phyloP scores from a whole-genome alignment of 2,888 invertebrate species.

The Drosophila mulleri region DNA sequence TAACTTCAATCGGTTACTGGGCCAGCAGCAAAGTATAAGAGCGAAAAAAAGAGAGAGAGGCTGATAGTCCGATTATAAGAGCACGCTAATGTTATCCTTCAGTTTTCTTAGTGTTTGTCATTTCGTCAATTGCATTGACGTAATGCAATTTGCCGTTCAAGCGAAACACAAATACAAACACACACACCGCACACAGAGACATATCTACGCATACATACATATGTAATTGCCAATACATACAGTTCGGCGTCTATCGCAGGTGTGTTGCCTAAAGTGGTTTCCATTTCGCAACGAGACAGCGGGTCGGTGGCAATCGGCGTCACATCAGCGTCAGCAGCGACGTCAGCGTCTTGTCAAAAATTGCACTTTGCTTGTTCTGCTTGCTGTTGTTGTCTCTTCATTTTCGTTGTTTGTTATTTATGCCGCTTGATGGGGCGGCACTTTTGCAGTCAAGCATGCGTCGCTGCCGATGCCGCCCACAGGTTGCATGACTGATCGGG shows the following conservation, averaged over 20 bases:
- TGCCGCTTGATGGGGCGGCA: conserved; percentile 51
- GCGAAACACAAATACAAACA: conserved; percentile 27
- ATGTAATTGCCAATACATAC: conserved; percentile 27
- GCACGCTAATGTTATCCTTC: conserved; percentile 54
- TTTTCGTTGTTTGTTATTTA: conserved; percentile 62
- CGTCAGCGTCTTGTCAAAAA: conserved; percentile 58
- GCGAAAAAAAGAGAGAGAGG: background rate
- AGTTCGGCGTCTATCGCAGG: conserved; percentile 61
- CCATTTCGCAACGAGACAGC: conserved; percentile 62
- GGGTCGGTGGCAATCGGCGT: conserved; percentile 24
- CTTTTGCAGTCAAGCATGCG: conserved; percentile 40
- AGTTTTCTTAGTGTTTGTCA: conserved; percentile 33
- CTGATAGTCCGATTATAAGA: background rate
- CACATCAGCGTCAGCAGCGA: conserved; percentile 54
- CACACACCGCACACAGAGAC: conserved; percentile 1
- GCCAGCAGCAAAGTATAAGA: conserved; percentile 25
- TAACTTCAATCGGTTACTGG: conserved; percentile 57
- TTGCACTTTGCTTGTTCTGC: conserved; percentile 44
- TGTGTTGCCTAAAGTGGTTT: conserved; percentile 73
- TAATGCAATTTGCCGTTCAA: conserved; percentile 54
- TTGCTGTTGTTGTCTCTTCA: conserved; percentile 38
- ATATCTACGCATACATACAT: conserved; percentile 12
- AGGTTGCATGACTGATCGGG: conserved; percentile 42
- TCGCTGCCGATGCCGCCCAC: conserved; percentile 51
- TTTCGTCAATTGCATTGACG: conserved; percentile 69